Base-by-base conservation (phyloP, 2,888 invertebrate genomes). In the Pollenia labialis region DNA sequence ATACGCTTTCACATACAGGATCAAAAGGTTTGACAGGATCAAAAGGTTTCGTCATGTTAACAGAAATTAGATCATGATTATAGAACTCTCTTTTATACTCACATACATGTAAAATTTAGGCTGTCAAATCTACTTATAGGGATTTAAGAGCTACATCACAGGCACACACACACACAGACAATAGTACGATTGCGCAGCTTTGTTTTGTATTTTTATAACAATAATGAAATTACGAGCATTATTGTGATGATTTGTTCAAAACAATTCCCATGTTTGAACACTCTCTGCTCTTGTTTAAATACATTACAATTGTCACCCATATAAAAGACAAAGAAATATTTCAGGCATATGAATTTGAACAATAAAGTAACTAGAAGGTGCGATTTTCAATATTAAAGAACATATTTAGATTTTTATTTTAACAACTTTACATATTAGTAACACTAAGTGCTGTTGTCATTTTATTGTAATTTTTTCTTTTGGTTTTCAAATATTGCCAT, bases 1-100 rank as follows among this genome's bases (percentile, higher is more conserved):
- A 10, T 44, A 14, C 10, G 16, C 18, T 18, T 54, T 1, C 12
- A 46, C 14, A 46, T 52, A 12, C 44, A 74, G 12, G n/a, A 32
- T 32, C 32, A 32, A 32, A 32, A 32, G 32, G 6, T 32, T 32
- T 74, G 69, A 80, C 40, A 74, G 72, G 81, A 85, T 85, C 46
- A 85, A 74, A 74, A 76, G 81, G 76, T 79, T 87, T 82, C 75
- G 81, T 60, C 81, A 87, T 82, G 68, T 87, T 81, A 81, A 74
- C 40, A 81, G 50, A 66, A 74, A 87, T 84, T 87, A 68, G 84
- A 84, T 42, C 75, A 66, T 71, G 77, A 75, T 77, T 77, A 75
- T 42, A 68, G 32, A 52, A 32, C 18, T 32, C 32, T n/a, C n/a
- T 16, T 18, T 11, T 6, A 32, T 42, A 32, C 48, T 48, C 58